Evolutionary conservation across 2,113 vertebrate genomes (phyloP), one percentile per base, ranked within the genome.

Genomic region (Ranitomeya variabilis): DNA sequence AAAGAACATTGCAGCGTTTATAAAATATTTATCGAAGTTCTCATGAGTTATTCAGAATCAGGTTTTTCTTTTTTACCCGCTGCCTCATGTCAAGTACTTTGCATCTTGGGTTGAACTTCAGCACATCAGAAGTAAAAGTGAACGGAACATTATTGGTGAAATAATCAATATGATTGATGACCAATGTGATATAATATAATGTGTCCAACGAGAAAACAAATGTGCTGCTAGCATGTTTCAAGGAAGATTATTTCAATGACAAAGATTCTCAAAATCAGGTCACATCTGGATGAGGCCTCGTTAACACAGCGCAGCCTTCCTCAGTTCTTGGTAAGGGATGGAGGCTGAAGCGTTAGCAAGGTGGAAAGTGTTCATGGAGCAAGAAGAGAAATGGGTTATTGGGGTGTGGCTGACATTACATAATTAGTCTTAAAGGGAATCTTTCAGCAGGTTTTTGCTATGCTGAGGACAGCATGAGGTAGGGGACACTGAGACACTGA

Each of bases 21-120:
- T 86, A 54, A 86, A 86, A 86, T 86, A 86, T 86, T 78, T 77
- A 86, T 78, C 18, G 59, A 86, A 26, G 71, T 71, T 78, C 71
- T 78, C 71, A 86, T 86, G 85, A 86, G 18, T 86, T 86, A 86
- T 86, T 86, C 71, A 86, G 52, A 76, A 16, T 77, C 6, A 15
- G 37, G 1, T 37, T 45, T 45, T 45, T 45, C 3, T 77, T 64
- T 86, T 86, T 78, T 86, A 84, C 82, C 60, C 31, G 55, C 54
- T 69, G 11, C 45, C 18, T 74, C n/a, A 74, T 85, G 52, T 74
- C 83, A 85, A 85, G 69, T 57, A 85, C 52, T 85, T 74, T 84
- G 31, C 31, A 71, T 84, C 82, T 55, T 71, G 51, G 26, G 67
- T 55, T 71, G 51, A 84, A 55, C 51, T 55, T 84, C 62, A 69